Percentiles rank a stretch among this genome's conserved stretches.
phyloP scores from a whole-genome alignment of 2,797 vertebrate species.

The Thaleichthys pacificus region DNA sequence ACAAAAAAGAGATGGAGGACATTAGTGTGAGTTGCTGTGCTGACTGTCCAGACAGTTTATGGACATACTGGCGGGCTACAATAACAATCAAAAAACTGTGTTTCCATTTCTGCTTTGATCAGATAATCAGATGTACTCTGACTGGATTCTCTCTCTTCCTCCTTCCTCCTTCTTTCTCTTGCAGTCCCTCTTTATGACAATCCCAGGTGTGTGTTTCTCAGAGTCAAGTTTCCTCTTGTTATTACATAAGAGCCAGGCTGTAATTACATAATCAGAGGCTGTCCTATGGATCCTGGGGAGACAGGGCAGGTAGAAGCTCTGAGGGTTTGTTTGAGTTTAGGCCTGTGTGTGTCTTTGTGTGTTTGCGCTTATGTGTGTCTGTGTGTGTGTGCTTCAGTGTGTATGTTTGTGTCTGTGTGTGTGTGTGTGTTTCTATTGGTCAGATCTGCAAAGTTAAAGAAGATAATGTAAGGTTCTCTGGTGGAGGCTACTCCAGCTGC shows the following conservation, averaged over 20 bases:
- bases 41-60: not conserved
- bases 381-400: not conserved
- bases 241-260: slow-evolving; percentile 12
- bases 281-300: not conserved
- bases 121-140: not conserved
- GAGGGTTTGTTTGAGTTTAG: not conserved
- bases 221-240: slow-evolving; percentile 17
- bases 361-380: not conserved
- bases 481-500: not conserved
- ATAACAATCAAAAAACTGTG: not conserved
- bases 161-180: not conserved
- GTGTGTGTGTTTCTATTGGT: not conserved
- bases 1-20: not conserved
- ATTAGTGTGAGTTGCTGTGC: not conserved
- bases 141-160: not conserved
- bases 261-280: slow-evolving; percentile 21
- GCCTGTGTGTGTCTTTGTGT: not conserved
- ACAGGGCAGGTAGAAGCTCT: not conserved
- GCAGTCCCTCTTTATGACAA: not conserved
- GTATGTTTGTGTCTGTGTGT: not conserved
- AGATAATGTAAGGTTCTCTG: not conserved
- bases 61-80: not conserved
- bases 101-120: not conserved
- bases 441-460: not conserved
- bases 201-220: slow-evolving; percentile 1